Conservation (phyloP, 2,113 vertebrate genomes). For the Chroicocephalus ridibundus region DNA sequence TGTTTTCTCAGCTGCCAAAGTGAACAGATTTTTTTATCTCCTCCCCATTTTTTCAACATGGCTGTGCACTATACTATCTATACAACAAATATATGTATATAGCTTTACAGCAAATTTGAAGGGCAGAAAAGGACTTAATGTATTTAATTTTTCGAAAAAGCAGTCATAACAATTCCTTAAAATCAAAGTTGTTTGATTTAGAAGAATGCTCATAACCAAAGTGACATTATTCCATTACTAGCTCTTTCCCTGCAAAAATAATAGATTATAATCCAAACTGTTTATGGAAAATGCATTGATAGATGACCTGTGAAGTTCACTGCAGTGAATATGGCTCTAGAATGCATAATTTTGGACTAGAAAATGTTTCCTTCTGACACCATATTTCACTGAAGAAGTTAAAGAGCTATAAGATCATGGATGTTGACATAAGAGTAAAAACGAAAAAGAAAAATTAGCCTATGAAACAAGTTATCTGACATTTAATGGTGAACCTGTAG, state of each 20-base stretch:
- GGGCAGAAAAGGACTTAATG: not conserved
- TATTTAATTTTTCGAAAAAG: not conserved
- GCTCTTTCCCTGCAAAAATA: not conserved
- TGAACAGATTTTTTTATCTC: not conserved
- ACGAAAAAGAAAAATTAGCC: conserved; percentile 55
- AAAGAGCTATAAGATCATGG: conserved; percentile 26
- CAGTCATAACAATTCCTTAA: not conserved
- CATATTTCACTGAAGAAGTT: conserved; percentile 49
- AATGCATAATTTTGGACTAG: conserved; percentile 44
- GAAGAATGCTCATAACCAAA: not conserved
- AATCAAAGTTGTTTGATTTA: not conserved
- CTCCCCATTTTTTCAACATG: not conserved
- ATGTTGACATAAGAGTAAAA: conserved; percentile 34
- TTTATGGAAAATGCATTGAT: not conserved
- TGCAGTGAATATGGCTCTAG: not conserved
- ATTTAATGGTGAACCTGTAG: conserved; percentile 27
- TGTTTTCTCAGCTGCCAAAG: not conserved
- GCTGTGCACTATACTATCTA: not conserved
- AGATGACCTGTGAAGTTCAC: not conserved
- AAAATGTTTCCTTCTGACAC: conserved; percentile 38
- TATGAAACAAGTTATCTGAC: conserved; percentile 34
- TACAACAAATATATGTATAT: not conserved
- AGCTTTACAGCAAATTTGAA: not conserved
- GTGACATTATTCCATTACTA: not conserved
- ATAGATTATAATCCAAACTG: not conserved